These are phyloP conservation scores for Andinoacara biseriatus DNA, from an alignment of 2,113 vertebrate genomes.

Conservation along the genomic window DNA sequence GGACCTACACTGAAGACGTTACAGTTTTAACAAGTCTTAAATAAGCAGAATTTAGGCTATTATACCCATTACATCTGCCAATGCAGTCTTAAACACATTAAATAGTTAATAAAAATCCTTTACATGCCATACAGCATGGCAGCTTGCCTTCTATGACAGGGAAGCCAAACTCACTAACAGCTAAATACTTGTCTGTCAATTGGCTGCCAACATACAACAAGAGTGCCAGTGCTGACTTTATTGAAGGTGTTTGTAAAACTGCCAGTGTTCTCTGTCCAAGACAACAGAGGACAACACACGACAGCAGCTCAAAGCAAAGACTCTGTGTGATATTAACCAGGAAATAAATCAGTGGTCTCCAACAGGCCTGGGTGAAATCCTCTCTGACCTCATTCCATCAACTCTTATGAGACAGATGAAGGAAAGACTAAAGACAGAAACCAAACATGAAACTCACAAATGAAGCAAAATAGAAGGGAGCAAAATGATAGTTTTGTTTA, in stretches of 20 bases:
- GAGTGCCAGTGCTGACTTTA: constrained; percentile 28
- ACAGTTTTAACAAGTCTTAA: neutral
- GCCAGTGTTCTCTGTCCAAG: constrained; percentile 20
- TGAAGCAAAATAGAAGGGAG: neutral
- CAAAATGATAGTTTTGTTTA: neutral
- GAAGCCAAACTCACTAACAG: constrained; percentile 29
- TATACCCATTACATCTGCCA: neutral
- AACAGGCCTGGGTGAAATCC: constrained; percentile 54
- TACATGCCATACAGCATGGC: constrained; percentile 42
- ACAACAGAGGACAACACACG: constrained; percentile 1
- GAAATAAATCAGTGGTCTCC: constrained; percentile 53
- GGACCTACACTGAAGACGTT: neutral
- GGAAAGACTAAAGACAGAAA: neutral
- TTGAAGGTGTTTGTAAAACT: neutral
- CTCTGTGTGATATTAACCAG: constrained; percentile 36
- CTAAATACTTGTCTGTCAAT: constrained; percentile 17
- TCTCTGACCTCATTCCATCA: constrained; percentile 64
- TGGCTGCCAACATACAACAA: constrained; percentile 17
- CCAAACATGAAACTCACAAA: constrained; percentile 14
- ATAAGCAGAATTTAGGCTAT: neutral
- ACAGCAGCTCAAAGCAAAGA: constrained; percentile 19
- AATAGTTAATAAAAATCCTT: constrained; percentile 13
- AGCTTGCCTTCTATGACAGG: constrained; percentile 13
- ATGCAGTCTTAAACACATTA: constrained; percentile 29
- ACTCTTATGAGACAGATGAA: constrained; percentile 24